Evolutionary conservation across 1,140 invertebrate species (phyloP), one percentile per base, ranked within the genome.

Genomic region (Lerema accius): DNA sequence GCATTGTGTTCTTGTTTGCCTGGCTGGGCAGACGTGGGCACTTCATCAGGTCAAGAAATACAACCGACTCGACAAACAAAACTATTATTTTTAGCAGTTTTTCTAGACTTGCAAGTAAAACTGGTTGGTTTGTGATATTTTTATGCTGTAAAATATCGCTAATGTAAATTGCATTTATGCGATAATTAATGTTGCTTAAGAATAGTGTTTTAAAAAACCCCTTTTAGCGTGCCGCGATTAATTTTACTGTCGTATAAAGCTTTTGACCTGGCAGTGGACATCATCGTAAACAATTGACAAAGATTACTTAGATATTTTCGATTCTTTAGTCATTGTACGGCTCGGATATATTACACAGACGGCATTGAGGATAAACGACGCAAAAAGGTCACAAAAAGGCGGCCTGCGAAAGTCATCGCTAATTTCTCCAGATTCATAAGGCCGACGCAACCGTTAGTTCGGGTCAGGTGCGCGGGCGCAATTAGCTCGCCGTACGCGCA

Each of bases 401-500:
- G 5, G 28, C 28, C 9, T 4, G 4, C 4, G 28, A 32, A 32
- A 32, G 28, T 3, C 28, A 32, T 32, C 28, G 28, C 28, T 32
- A 32, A 32, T 32, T 32, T 32, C 28, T 32, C 9, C 9, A 1
- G 15, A 17, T 43, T 43, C 4, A 19, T 43, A 56, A 56, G 16
- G 43, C 55, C 26, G 28, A 14, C 46, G 19, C 32, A 53, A 69
- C 65, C 65, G 45, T 48, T 55, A 71, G 76, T 65, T 32, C 48
- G 63, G 66, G 68, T 65, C 68, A 53, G 35, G 56, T 63, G 19
- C 61, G 65, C 50, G 66, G 65, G 63, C 67, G 59, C 77, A 80
- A 80, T 80, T 80, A 77, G 72, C 65, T 55, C 56, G 60, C 64
- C 69, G 59, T 69, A 73, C 64, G 77, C 77, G 69, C 70, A 69